Evolutionary conservation across 2,888 invertebrate species (phyloP).

Genomic region (Ischnus inquisitorius): DNA sequence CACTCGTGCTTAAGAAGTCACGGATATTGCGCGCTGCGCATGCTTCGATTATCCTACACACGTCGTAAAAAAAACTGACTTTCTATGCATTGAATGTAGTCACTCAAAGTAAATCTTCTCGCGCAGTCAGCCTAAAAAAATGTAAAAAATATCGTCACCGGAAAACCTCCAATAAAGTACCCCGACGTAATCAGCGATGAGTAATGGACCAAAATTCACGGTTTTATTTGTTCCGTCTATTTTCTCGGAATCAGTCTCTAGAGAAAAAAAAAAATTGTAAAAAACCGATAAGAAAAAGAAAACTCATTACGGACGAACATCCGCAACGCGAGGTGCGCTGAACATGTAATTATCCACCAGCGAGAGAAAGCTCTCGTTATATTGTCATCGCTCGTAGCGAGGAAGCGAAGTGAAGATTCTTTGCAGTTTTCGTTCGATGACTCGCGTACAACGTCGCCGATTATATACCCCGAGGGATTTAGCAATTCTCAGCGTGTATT

Average conservation of each 20-base stretch:
- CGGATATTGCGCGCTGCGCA: too few relatives aligned
- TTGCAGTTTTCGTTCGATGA: neutral
- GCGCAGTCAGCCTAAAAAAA: too few relatives aligned
- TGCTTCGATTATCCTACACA: too few relatives aligned
- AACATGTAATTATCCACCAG: constrained; percentile 35
- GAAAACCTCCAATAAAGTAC: too few relatives aligned
- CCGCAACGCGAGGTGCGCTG: constrained; percentile 2
- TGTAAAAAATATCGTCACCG: too few relatives aligned
- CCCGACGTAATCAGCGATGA: too few relatives aligned
- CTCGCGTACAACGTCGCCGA: neutral
- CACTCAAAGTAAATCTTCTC: too few relatives aligned
- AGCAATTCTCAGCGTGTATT: constrained; percentile 30
- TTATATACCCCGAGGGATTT: constrained; percentile 34
- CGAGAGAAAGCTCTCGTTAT: constrained; percentile 49
- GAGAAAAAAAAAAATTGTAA: neutral
- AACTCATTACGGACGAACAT: constrained; percentile 18
- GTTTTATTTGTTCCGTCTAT: too few relatives aligned
- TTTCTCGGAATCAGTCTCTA: neutral
- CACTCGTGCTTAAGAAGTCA: too few relatives aligned
- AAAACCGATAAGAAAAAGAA: neutral
- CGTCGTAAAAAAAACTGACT: too few relatives aligned
- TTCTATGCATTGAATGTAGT: too few relatives aligned
- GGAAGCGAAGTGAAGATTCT: constrained; percentile 22
- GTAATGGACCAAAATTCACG: too few relatives aligned
- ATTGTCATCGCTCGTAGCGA: constrained; percentile 42